phyloP scores from a whole-genome alignment of 2,113 vertebrate genomes.

The Emydura subglobosa region DNA sequence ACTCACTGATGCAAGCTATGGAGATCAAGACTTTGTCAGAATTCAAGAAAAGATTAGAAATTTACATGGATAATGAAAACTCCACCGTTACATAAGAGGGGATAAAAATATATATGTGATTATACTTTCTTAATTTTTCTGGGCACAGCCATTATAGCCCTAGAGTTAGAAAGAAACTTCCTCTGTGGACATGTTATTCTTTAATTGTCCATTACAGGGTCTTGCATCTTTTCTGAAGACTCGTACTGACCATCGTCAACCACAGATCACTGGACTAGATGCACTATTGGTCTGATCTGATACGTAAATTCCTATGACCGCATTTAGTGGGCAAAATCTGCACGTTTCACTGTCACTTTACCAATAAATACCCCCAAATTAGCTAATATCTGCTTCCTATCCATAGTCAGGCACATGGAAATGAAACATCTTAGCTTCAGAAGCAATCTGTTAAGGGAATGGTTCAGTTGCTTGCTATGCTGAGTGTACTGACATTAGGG shows the following conservation, averaged over 20 bases:
- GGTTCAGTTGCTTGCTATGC: conserved; percentile 4
- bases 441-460: conserved; percentile 19
- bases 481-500: background rate
- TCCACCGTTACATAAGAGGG: background rate
- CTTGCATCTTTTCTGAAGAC: background rate
- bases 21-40: background rate
- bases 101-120: fast-evolving
- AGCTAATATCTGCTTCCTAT: conserved; percentile 6
- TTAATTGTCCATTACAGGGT: background rate
- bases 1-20: background rate
- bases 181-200: background rate
- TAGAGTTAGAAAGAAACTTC: fast-evolving
- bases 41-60: background rate
- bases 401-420: background rate
- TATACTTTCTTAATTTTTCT: background rate
- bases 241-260: fast-evolving
- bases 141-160: background rate
- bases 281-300: fast-evolving
- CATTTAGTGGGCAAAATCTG: background rate
- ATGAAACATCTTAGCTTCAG: background rate
- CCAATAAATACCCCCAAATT: conserved; percentile 31
- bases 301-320: background rate
- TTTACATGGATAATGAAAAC: background rate
- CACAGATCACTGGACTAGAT: background rate
- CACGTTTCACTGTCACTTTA: background rate